Conservation (phyloP, 2,113 vertebrate genomes). For the Anser brachyrhynchus region DNA sequence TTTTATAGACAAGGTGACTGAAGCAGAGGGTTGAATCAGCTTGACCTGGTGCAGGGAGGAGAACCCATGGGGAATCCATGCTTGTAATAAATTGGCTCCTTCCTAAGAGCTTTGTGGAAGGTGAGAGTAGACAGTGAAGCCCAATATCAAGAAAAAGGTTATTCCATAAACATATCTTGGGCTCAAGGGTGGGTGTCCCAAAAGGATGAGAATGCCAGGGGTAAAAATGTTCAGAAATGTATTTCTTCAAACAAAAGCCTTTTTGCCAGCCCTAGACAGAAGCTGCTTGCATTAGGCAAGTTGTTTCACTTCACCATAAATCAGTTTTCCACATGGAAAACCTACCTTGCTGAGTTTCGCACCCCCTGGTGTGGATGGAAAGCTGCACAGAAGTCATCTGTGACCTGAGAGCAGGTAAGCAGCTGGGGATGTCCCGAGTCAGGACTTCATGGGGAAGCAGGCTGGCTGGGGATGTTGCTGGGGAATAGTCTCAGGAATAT, state of each 20-base stretch:
- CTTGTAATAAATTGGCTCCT: background rate
- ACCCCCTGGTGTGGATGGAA: rapidly evolving
- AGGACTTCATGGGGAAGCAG: background rate
- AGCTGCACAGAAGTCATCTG: background rate
- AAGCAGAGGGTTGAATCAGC: background rate
- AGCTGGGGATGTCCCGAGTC: background rate
- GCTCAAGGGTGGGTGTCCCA: background rate
- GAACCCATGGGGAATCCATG: background rate
- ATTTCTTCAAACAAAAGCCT: background rate
- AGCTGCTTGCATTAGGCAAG: background rate
- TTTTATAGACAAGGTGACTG: background rate
- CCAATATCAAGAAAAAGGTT: background rate
- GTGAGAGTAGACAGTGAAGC: background rate
- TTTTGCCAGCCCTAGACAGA: background rate
- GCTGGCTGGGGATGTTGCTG: background rate
- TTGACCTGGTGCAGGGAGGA: background rate
- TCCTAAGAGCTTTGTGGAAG: background rate
- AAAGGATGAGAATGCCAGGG: background rate
- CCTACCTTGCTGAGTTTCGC: background rate
- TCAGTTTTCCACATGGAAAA: background rate
- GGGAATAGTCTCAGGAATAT: background rate
- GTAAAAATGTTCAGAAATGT: background rate
- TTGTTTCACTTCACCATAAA: background rate
- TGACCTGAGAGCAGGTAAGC: background rate
- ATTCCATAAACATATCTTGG: background rate